These are phyloP conservation scores for Poecile atricapillus DNA, from an alignment of 2,113 vertebrate genomes.

Conservation along the genomic window DNA sequence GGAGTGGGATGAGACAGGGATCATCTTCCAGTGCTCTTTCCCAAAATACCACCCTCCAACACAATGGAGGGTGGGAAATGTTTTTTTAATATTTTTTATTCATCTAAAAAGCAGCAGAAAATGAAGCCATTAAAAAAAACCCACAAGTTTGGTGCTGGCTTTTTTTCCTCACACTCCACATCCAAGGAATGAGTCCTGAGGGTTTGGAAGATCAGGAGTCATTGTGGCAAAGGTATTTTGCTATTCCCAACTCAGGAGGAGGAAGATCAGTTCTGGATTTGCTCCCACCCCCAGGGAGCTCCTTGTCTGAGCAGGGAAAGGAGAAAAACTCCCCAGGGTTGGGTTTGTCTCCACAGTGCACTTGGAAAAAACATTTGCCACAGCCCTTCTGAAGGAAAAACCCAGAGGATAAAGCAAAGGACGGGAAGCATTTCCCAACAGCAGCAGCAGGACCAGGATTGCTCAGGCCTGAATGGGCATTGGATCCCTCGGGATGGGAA, in stretches of 20 bases:
- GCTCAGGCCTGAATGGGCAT: neutral
- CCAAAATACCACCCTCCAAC: too few relatives aligned
- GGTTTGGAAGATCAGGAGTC: neutral
- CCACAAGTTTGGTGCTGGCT: neutral
- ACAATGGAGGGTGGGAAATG: accelerated
- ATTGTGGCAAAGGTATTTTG: neutral
- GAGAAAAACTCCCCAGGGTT: neutral
- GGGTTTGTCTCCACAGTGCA: neutral
- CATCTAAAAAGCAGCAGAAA: neutral
- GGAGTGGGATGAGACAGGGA: neutral
- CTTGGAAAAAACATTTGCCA: neutral
- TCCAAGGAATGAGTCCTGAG: accelerated
- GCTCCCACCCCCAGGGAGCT: neutral
- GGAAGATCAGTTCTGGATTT: neutral
- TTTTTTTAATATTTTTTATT: accelerated
- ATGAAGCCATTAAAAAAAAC: neutral
- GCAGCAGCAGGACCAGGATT: neutral
- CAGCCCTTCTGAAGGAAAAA: accelerated
- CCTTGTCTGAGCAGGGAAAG: neutral
- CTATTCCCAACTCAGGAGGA: neutral
- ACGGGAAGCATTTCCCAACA: neutral
- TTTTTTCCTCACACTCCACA: neutral
- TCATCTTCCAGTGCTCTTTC: neutral
- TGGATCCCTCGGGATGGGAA: neutral
- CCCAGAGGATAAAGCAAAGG: neutral